Evolutionary conservation across 1,140 invertebrate genomes (phyloP).

Genomic region (Euglossa dilemma): DNA sequence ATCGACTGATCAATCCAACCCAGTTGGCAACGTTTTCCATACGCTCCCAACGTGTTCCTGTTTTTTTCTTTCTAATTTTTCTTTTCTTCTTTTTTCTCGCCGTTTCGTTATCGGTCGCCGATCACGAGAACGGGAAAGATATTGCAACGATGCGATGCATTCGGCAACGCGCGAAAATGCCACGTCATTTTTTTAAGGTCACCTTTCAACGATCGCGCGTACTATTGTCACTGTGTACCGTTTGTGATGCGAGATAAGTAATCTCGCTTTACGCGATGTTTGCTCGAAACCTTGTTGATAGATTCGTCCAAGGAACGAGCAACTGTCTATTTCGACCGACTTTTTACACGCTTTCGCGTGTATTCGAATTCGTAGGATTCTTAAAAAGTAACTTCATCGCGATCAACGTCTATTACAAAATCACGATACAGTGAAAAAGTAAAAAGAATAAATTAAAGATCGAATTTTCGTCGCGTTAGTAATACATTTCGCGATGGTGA

Average conservation of each 20-base stretch:
- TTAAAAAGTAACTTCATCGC: too few relatives aligned
- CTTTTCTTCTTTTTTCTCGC: not conserved
- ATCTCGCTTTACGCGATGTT: constrained; percentile 60
- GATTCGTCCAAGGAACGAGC: constrained; percentile 45
- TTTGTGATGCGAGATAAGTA: constrained; percentile 64
- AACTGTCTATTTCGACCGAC: constrained; percentile 1
- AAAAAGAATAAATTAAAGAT: not conserved
- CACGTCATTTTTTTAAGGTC: constrained; percentile 64
- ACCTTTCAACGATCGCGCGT: constrained; percentile 43
- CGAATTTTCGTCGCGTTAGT: too few relatives aligned
- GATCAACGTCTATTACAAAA: not conserved
- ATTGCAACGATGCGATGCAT: not conserved
- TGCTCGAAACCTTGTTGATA: constrained; percentile 61
- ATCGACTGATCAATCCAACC: constrained; percentile 12
- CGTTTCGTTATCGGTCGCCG: not conserved
- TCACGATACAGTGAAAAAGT: not conserved
- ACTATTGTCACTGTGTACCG: constrained; percentile 57
- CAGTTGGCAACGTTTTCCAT: not conserved
- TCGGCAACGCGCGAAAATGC: constrained; percentile 31
- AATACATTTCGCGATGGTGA: not conserved
- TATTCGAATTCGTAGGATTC: too few relatives aligned
- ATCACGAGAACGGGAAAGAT: not conserved
- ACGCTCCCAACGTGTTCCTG: constrained; percentile 11
- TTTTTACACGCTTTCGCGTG: not conserved
- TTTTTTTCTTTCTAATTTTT: not conserved